A percentile compares a stretch with the other conserved stretches of the same genome.
These are phyloP conservation scores for Gila robusta DNA, from an alignment of 2,797 vertebrate species.

Conservation along the genomic window DNA sequence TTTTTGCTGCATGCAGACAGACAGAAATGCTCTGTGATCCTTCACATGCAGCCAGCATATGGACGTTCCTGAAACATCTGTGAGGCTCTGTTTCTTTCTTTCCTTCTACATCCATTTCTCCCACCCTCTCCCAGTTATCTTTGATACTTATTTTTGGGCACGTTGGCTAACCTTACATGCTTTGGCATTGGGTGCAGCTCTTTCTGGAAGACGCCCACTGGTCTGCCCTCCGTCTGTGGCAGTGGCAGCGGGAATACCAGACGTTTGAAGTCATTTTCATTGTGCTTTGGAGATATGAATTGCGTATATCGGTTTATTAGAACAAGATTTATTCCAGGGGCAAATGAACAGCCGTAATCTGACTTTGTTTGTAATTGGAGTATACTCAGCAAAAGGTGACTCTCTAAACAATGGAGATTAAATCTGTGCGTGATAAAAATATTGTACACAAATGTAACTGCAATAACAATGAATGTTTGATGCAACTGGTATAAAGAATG, in stretches of 20 bases:
- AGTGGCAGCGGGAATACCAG: slow-evolving; percentile 55
- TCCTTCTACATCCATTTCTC: slow-evolving; percentile 34
- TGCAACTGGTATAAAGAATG: slow-evolving; percentile 57
- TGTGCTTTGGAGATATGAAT: background rate
- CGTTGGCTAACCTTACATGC: slow-evolving; percentile 53
- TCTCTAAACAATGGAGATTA: background rate
- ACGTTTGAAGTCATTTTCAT: slow-evolving; percentile 55
- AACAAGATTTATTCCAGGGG: background rate
- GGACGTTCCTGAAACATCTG: slow-evolving; percentile 32
- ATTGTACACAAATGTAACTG: slow-evolving; percentile 28
- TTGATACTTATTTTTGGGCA: slow-evolving; percentile 55
- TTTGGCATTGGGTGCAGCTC: slow-evolving; percentile 45
- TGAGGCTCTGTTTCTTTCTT: background rate
- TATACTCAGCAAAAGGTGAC: background rate
- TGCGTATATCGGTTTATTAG: background rate
- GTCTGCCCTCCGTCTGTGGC: slow-evolving; percentile 42
- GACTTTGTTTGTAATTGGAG: background rate
- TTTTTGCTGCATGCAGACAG: background rate
- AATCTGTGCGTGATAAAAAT: slow-evolving; percentile 10
- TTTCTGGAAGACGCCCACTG: slow-evolving; percentile 48
- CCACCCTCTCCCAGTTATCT: slow-evolving; percentile 35
- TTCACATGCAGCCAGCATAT: slow-evolving; percentile 5
- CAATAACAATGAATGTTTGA: slow-evolving; percentile 62
- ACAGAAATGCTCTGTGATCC: slow-evolving; percentile 38
- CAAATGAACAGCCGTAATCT: background rate